Base-by-base conservation (phyloP, 2,113 vertebrate species). In the Chrysemys picta region DNA sequence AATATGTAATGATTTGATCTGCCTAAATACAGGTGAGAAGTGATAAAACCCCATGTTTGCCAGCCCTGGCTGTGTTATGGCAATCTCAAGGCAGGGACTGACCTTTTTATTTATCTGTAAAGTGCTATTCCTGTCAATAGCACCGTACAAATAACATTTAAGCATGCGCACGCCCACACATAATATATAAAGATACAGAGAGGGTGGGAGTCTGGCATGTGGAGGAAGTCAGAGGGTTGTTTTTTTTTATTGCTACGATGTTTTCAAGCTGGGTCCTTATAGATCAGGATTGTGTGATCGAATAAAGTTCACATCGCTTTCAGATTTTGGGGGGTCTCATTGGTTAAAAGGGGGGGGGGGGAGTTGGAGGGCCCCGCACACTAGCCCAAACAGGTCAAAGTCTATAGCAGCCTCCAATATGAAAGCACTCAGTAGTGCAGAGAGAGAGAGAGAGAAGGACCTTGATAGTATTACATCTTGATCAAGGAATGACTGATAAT, bases 401-500 rank as follows among this genome's bases (percentile, higher is more conserved):
- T 89, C 85, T 85, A 89, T 38, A 56, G 53, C 76, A 25, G 53
- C 57, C 86, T 35, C 52, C 76, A 80, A 94, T 95, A 95, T 88
- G 84, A 95, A 97, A 97, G 42, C 9, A 0, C 79, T 88, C 5
- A 0, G 80, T 13, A 2, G 83, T 42, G 88, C 8, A 16, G 69
- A 88, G 92, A 53, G 90, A 89, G 89, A 87, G 92, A 95, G 94
- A 97, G 78, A 91, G 56, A 96, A 95, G 94, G 96, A 93, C 96
- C 95, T 95, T 0, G 27, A 94, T 89, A 97, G 97, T 97, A 97
- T 99, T 99, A 99, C 98, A 99, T 99, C 99, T 99, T 99, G 99
- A 99, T 99, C 99, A 99, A 99, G 98, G 99, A 98, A 99, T 99
- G 99, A 99, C 99, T 98, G 99, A 99, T 99, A 99, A 98, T 99